Evolutionary conservation across 1,140 invertebrate genomes (phyloP), one percentile per base, ranked within the genome.

Genomic region (Pantala flavescens): DNA sequence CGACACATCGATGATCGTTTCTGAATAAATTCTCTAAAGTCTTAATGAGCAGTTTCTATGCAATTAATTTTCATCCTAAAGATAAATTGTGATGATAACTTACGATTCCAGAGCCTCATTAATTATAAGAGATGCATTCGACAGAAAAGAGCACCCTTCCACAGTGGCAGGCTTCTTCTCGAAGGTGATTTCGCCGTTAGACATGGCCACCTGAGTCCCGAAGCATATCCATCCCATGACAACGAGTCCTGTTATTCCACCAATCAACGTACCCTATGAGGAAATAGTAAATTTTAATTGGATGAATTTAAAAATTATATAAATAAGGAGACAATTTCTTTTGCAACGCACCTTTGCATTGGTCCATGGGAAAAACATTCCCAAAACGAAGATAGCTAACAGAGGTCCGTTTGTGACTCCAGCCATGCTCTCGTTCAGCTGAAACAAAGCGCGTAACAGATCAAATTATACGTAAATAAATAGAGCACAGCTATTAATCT

Each of bases 191-290:
- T 83, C 82, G 0, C 89, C 88, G 5, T 83, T 83, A 9, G 89
- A 86, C 79, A 93, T 89, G 12, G 90, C 87, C 1, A 90, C 84
- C 80, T 94, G 92, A 0, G 91, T 90, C 5, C 93, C 93, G n/a
- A 95, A 84, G 0, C 92, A 94, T 42, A 96, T 90, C 92, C 92
- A 95, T 3, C 91, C 88, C 24, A 93, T 88, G 9, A 94, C 83
- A 7, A 86, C 79, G 0, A 94, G 84, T 71, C 91, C 89, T 10
- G 84, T 80, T 0, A 93, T 49, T 0, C 91, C 88, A 10, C 93
- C 94, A n/a, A 83, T 84, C 76, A 92, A 82, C 0, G 93, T 93
- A 24, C 94, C 93, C 92, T 95, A 74, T 24, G 76, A 76, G 9
- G 23, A 72, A 36, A 36, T 5, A 2, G 28, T 36, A 36, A 36